Conservation (phyloP, 2,888 invertebrate genomes). For the Uloborus plumipes region DNA sequence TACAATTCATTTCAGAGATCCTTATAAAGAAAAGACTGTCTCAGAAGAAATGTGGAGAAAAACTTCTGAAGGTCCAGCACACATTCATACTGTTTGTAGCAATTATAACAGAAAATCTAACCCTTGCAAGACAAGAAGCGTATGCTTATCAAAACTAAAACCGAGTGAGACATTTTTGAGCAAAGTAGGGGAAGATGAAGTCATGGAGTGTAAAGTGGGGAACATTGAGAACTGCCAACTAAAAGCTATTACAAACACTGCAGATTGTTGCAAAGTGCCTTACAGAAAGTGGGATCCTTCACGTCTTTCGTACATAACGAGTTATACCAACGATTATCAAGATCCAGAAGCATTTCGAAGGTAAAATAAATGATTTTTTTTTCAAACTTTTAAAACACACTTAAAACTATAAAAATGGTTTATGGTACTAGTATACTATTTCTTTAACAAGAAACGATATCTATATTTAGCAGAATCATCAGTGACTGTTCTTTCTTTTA, state of each 20-base stretch:
- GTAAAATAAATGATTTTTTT: neutral
- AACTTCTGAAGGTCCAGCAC: neutral
- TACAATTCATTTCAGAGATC: neutral
- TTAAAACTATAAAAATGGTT: neutral
- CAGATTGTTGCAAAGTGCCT: neutral
- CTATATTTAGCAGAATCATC: too few species aligned
- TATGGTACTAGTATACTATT: neutral
- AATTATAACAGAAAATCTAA: neutral
- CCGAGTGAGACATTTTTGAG: too few species aligned
- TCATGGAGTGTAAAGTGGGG: too few species aligned
- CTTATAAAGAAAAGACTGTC: slow-evolving; percentile 15
- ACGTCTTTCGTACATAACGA: slow-evolving; percentile 22
- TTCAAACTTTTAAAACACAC: neutral
- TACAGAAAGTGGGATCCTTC: neutral
- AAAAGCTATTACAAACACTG: neutral
- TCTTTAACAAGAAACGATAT: too few species aligned
- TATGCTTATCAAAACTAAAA: too few species aligned
- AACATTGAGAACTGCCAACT: slow-evolving; percentile 15
- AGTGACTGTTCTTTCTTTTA: too few species aligned
- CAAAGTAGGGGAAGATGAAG: too few species aligned
- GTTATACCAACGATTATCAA: slow-evolving; percentile 16
- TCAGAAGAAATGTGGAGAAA: too few species aligned
- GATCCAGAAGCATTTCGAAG: neutral
- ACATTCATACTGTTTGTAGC: slow-evolving; percentile 1
- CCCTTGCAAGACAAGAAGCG: neutral